Evolutionary conservation across 2,797 vertebrate genomes (phyloP).

Genomic region (Myotis vivesi): DNA sequence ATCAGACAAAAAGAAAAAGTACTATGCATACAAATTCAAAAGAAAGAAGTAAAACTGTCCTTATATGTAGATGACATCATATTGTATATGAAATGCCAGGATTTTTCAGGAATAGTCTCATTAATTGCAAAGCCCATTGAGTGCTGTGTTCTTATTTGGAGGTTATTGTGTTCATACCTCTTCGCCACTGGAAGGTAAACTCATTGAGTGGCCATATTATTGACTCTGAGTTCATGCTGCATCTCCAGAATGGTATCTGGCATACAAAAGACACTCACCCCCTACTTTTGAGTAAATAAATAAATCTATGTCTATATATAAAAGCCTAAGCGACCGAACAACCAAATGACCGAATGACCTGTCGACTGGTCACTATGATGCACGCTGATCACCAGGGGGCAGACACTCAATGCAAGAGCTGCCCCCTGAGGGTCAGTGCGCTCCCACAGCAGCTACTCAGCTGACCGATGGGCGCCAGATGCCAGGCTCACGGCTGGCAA

Average conservation of each 20-base stretch:
- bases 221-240: neutral
- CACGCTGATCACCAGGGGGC: too few species aligned
- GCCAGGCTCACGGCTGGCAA: too few species aligned
- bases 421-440: too few species aligned
- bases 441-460: too few species aligned
- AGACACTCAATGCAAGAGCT: too few species aligned
- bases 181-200: neutral
- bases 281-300: neutral
- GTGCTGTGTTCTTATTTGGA: neutral
- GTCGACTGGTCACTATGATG: too few species aligned
- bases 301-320: neutral
- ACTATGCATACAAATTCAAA: neutral
- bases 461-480: too few species aligned
- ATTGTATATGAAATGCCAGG: neutral
- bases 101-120: neutral
- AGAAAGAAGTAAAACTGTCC: neutral
- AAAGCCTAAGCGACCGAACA: too few species aligned
- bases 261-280: neutral
- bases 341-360: accelerated
- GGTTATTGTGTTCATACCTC: neutral
- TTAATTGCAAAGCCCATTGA: neutral
- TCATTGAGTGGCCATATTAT: neutral
- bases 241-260: neutral
- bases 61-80: neutral
- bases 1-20: neutral